Base-by-base conservation (phyloP, 2,888 invertebrate genomes). In the Polymixis lichenea region DNA sequence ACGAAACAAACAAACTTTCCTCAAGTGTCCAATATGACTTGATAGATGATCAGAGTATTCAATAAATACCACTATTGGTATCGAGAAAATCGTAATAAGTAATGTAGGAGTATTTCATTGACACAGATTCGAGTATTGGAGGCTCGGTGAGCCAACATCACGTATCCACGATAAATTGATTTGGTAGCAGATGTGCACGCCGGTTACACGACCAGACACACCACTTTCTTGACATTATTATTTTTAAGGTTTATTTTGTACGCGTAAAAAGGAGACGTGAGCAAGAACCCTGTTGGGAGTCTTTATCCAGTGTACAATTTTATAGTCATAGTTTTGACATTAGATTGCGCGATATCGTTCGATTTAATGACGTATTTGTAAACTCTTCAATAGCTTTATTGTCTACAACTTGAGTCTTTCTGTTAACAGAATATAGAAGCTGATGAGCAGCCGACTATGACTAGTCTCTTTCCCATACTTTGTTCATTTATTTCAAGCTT, bases 141-240 rank as follows among this genome's bases (percentile, higher is more conserved):
- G 86, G 79, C 64, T 81, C 80, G 80, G 79, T 77, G 84, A 84
- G 75, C 87, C 87, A 89, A 88, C 91, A 87, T 92, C 94, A 94
- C 94, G 94, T 93, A 88, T 85, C 82, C 75, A 84, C 93, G 90
- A 94, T 93, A 93, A 93, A 93, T 93, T 92, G 92, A 92, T 93
- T 92, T 89, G 89, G 92, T 88, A 91, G 89, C 94, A 94, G 93
- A 93, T 94, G 94, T 89, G 91, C 89, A 86, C 91, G 82, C 89
- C 82, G 90, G 89, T 87, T 88, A 90, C 90, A 89, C 86, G 87
- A 89, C 90, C 92, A 90, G 90, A 90, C 87, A 90, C 87, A 88
- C 85, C 87, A 88, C 84, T 86, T 81, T 86, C 87, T 84, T 90
- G 89, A 91, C 91, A 91, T 91, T 93, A 93, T 93, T 92, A 92